Conservation (phyloP, 1,140 invertebrate species). For the Cotesia glomerata region DNA sequence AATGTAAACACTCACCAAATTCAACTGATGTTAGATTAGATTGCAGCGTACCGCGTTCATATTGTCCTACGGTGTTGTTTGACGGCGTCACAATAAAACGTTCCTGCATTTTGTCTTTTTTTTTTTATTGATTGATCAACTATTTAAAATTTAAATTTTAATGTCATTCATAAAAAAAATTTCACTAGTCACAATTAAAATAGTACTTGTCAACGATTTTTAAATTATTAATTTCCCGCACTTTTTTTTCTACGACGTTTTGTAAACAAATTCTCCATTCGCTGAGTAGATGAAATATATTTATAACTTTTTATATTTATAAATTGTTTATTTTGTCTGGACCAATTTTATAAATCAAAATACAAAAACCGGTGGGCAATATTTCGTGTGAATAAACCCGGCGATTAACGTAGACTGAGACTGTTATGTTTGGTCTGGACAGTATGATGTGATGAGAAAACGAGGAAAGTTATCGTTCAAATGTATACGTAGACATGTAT, state of each 20-base stretch:
- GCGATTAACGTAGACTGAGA: no score
- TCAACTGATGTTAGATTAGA: conserved; percentile 34
- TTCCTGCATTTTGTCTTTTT: conserved; percentile 35
- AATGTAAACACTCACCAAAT: conserved; percentile 40
- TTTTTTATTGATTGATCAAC: neutral
- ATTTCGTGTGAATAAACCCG: no score
- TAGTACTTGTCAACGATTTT: neutral
- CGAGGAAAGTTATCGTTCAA: no score
- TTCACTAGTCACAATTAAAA: neutral
- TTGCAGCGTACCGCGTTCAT: conserved; percentile 32
- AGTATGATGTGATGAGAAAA: no score
- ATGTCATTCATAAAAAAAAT: neutral
- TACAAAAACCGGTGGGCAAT: no score
- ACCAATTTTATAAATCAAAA: no score
- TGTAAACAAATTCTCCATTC: conserved; percentile 46
- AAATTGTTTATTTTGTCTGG: neutral
- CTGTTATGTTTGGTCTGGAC: no score
- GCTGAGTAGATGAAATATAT: conserved; percentile 4
- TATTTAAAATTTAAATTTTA: neutral
- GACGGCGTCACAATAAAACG: conserved; percentile 48
- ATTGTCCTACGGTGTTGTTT: conserved; percentile 32
- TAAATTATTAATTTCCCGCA: conserved; percentile 33
- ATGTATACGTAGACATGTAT: no score
- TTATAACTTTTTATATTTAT: neutral
- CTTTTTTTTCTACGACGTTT: conserved; percentile 40